phyloP scores from a whole-genome alignment of 2,888 invertebrate genomes.

The Leucozona laternaria region DNA sequence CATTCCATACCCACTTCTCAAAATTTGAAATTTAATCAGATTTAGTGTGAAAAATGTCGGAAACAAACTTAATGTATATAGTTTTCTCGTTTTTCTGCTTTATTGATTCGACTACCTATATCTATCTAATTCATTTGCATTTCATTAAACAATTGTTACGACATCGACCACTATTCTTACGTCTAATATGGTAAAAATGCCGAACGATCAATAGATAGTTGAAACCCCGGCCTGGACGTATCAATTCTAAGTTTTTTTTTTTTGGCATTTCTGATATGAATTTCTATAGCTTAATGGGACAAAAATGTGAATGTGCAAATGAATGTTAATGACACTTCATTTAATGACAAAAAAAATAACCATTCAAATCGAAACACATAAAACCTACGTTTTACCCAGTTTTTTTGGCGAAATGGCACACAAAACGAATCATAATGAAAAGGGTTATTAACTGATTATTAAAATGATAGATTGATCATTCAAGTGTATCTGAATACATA shows the following conservation, averaged over 20 bases:
- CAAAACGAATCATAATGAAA: conserved; percentile 41
- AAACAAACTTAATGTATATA: too few relatives aligned
- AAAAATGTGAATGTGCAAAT: neutral
- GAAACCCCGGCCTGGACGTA: neutral
- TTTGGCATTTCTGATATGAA: neutral
- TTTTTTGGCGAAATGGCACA: conserved; percentile 23
- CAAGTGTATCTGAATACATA: conserved; percentile 15
- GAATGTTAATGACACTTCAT: conserved; percentile 2
- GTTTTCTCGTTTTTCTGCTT: too few relatives aligned
- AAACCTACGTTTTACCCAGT: conserved; percentile 8
- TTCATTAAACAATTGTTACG: too few relatives aligned
- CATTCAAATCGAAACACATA: conserved; percentile 3
- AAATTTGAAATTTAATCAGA: too few relatives aligned
- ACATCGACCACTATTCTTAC: too few relatives aligned
- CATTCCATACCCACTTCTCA: too few relatives aligned
- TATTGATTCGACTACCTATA: too few relatives aligned
- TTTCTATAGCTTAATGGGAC: neutral
- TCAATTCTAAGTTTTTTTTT: neutral
- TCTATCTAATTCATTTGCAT: too few relatives aligned
- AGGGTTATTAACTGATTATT: conserved; percentile 43
- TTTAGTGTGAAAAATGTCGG: too few relatives aligned
- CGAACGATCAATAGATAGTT: neutral
- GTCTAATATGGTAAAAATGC: too few relatives aligned
- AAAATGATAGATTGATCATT: conserved; percentile 46
- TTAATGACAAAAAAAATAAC: neutral